Evolutionary conservation across 2,888 invertebrate species (phyloP).

Genomic region (Biston stratarius): DNA sequence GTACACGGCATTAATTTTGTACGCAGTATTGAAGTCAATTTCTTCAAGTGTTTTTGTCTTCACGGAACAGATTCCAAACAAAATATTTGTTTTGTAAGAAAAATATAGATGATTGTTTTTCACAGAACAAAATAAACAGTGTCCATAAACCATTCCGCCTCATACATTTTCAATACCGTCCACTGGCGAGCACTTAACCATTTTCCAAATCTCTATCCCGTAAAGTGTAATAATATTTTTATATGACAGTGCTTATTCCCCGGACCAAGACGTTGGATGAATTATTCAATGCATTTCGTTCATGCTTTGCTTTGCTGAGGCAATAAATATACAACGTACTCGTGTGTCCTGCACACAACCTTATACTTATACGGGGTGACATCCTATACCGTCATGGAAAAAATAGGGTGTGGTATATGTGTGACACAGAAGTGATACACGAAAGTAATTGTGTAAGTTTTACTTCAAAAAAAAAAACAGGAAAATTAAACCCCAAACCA

Average conservation of each 20-base stretch:
- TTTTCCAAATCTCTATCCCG: constrained; percentile 33
- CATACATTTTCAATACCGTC: constrained; percentile 36
- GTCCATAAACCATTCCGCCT: constrained; percentile 9
- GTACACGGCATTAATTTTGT: neutral
- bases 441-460: no score
- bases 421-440: no score
- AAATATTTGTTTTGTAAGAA: neutral
- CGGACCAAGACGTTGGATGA: constrained; percentile 48
- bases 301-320: constrained; percentile 50
- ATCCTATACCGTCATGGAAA: no score
- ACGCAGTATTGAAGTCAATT: neutral
- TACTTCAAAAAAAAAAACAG: no score
- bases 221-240: constrained; percentile 37
- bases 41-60: neutral
- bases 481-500: no score
- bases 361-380: no score
- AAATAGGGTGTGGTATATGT: no score
- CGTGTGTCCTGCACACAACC: neutral
- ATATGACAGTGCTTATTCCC: constrained; percentile 36
- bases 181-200: constrained; percentile 28
- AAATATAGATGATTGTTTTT: constrained; percentile 12
- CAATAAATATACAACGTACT: constrained; percentile 49
- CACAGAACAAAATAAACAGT: constrained; percentile 1
- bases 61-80: neutral
- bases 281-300: constrained; percentile 59